Evolutionary conservation across 2,113 vertebrate species (phyloP).

Genomic region (Eurypyga helias): DNA sequence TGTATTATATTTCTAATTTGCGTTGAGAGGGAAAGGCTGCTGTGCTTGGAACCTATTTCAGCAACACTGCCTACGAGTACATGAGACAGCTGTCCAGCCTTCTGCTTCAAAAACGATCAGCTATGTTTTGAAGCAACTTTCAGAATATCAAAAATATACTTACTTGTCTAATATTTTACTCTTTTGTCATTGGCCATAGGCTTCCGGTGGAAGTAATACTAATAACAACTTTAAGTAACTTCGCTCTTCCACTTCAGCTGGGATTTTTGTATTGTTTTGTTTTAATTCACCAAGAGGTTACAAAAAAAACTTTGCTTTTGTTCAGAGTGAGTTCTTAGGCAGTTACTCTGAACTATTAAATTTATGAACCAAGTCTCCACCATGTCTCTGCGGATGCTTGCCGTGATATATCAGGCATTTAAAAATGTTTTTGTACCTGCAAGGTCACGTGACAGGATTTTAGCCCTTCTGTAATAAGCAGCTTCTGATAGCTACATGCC

Average conservation of each 20-base stretch:
- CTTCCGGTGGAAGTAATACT: not conserved
- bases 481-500: slow-evolving; percentile 57
- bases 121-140: slow-evolving; percentile 22
- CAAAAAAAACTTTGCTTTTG: not conserved
- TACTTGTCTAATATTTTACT: not conserved
- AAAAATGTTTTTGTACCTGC: slow-evolving; percentile 9
- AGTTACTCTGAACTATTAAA: slow-evolving; percentile 18
- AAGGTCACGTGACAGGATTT: not conserved
- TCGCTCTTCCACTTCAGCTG: not conserved
- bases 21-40: not conserved
- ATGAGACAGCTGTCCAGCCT: not conserved
- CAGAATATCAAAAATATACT: not conserved
- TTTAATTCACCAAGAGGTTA: not conserved
- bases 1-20: not conserved
- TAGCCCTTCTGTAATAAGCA: slow-evolving; percentile 50
- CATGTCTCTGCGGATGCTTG: slow-evolving; percentile 20
- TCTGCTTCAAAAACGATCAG: not conserved
- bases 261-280: not conserved
- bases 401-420: slow-evolving; percentile 2
- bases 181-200: not conserved
- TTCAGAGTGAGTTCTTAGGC: not conserved
- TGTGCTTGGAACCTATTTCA: not conserved
- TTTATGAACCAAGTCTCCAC: not conserved
- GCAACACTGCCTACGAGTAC: not conserved
- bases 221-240: not conserved